phyloP scores from a whole-genome alignment of 2,888 invertebrate species.

The Anarsia innoxiella region DNA sequence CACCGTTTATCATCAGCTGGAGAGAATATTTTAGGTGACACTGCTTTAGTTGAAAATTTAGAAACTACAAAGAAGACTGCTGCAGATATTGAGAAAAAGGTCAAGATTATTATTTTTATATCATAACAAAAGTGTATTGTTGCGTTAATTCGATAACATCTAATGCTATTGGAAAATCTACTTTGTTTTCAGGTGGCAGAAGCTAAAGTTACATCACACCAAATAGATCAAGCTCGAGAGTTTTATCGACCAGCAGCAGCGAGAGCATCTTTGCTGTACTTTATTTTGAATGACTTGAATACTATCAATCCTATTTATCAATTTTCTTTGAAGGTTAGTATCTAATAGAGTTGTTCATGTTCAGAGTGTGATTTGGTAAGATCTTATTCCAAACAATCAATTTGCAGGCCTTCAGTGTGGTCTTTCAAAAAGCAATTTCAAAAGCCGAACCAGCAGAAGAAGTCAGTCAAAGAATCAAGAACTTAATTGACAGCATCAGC shows the following conservation, averaged over 20 bases:
- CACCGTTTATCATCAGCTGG: conserved; percentile 93
- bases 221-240: conserved; percentile 96
- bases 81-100: conserved; percentile 95
- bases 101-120: conserved; percentile 26
- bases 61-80: conserved; percentile 97
- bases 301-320: conserved; percentile 98
- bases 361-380: too few relatives aligned
- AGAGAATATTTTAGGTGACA: conserved; percentile 94
- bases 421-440: conserved; percentile 96
- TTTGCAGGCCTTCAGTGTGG: conserved; percentile 95
- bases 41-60: conserved; percentile 95
- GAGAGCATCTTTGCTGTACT: conserved; percentile 94
- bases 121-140: too few relatives aligned
- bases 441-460: conserved; percentile 88
- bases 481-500: conserved; percentile 95
- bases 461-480: conserved; percentile 85
- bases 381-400: too few relatives aligned
- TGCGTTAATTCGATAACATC: too few relatives aligned
- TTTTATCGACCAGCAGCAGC: conserved; percentile 92
- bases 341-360: background rate
- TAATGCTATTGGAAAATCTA: too few relatives aligned
- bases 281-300: conserved; percentile 95
- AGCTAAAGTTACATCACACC: conserved; percentile 91
- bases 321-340: conserved; percentile 90
- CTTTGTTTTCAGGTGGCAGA: conserved; percentile 78